phyloP scores from a whole-genome alignment of 2,888 invertebrate species.

The Microctonus aethiopoides region DNA sequence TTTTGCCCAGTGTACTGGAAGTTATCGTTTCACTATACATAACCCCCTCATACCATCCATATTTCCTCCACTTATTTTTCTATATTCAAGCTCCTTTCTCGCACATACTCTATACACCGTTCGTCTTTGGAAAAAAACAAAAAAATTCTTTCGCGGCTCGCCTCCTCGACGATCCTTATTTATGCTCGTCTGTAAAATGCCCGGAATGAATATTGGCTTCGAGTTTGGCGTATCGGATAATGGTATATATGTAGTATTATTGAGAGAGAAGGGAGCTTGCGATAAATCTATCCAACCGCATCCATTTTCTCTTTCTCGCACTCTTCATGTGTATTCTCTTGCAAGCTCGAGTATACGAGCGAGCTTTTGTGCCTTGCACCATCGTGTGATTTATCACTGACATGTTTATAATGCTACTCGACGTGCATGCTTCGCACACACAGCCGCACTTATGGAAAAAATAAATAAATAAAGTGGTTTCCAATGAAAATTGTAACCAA shows the following conservation, averaged over 20 bases:
- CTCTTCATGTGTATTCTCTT: background rate
- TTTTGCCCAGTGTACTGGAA: conserved; percentile 10
- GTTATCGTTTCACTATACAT: conserved; percentile 7
- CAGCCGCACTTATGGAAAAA: conserved; percentile 36
- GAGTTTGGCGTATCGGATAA: conserved; percentile 38
- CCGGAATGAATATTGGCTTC: conserved; percentile 42
- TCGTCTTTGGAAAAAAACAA: conserved; percentile 7
- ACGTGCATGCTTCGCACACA: conserved; percentile 25
- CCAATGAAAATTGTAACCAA: background rate
- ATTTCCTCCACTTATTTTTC: background rate
- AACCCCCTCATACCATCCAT: no score
- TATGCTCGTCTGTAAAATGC: conserved; percentile 42
- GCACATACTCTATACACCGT: background rate
- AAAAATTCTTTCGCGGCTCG: conserved; percentile 22
- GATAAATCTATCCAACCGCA: conserved; percentile 27
- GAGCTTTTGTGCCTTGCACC: conserved; percentile 31
- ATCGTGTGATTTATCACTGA: conserved; percentile 55
- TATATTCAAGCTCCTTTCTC: background rate
- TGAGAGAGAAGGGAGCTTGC: conserved; percentile 9
- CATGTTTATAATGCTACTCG: conserved; percentile 54
- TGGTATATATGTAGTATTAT: background rate
- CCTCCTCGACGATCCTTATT: conserved; percentile 37
- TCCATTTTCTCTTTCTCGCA: conserved; percentile 14
- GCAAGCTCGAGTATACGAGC: conserved; percentile 16
- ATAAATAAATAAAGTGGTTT: conserved; percentile 25